A percentile compares a stretch with the other conserved stretches of the same genome.
Conservation (phyloP, 2,888 invertebrate species). For the Drosophila diplacantha region DNA sequence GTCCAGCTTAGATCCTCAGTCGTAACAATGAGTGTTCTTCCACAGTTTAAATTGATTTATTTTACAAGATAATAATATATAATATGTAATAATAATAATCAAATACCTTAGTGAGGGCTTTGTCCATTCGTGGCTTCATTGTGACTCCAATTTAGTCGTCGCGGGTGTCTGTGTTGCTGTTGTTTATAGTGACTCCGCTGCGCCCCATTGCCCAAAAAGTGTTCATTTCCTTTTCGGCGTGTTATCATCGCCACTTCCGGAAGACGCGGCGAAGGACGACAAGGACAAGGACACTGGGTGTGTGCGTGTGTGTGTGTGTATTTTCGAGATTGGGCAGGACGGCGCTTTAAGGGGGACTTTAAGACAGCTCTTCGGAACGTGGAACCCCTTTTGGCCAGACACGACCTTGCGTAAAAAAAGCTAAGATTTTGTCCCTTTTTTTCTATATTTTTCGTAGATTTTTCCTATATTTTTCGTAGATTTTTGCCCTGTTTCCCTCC, state of each 20-base stretch:
- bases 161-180: neutral
- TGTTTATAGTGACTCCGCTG: constrained; percentile 45
- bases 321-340: neutral
- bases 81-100: too few relatives aligned
- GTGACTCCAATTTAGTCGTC: constrained; percentile 6
- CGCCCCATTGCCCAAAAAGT: constrained; percentile 60
- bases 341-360: neutral
- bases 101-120: neutral
- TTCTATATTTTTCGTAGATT: neutral
- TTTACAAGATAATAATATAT: too few relatives aligned
- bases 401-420: constrained; percentile 21
- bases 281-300: constrained; percentile 46
- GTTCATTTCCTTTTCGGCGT: constrained; percentile 72
- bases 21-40: too few relatives aligned
- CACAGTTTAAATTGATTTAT: too few relatives aligned
- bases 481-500: neutral
- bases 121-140: neutral
- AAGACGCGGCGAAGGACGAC: constrained; percentile 22
- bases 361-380: neutral
- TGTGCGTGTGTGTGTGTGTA: neutral
- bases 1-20: too few relatives aligned
- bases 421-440: neutral
- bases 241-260: constrained; percentile 71
- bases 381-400: neutral
- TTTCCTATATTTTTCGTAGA: neutral